Conservation (phyloP, 35 echinoderm and acorn worm species). For the Chiridota heheva region DNA sequence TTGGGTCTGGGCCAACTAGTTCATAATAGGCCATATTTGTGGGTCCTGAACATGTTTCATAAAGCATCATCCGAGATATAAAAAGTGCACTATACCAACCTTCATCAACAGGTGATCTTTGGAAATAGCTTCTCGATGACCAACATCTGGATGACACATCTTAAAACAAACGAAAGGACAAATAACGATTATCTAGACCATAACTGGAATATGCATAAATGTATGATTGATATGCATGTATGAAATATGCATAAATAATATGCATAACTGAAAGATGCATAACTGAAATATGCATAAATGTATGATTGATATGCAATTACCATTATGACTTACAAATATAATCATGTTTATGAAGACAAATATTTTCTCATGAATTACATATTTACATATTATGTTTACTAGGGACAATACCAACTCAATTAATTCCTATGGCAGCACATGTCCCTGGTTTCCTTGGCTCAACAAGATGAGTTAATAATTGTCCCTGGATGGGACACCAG, state of each 20-base stretch:
- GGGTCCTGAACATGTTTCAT: not conserved
- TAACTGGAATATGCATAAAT: not conserved
- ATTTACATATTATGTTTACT: too few species aligned
- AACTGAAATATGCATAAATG: not conserved
- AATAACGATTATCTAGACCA: not conserved
- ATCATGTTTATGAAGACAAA: too few species aligned
- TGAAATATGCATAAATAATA: not conserved
- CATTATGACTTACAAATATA: too few species aligned
- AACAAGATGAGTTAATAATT: too few species aligned
- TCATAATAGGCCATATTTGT: not conserved
- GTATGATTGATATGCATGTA: too few species aligned
- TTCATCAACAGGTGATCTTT: not conserved
- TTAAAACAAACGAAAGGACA: not conserved
- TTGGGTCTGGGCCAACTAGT: not conserved
- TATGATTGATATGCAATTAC: not conserved
- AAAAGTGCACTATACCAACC: not conserved
- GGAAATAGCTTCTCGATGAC: not conserved
- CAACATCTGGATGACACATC: conserved; percentile 13
- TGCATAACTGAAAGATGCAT: not conserved
- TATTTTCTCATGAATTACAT: too few species aligned
- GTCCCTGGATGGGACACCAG: too few species aligned
- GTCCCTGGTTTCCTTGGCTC: too few species aligned
- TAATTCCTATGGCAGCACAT: too few species aligned
- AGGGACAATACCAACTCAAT: too few species aligned
- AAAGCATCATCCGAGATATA: not conserved